Evolutionary conservation across 2,888 invertebrate species (phyloP).

Genomic region (Ptychoptera contaminata): DNA sequence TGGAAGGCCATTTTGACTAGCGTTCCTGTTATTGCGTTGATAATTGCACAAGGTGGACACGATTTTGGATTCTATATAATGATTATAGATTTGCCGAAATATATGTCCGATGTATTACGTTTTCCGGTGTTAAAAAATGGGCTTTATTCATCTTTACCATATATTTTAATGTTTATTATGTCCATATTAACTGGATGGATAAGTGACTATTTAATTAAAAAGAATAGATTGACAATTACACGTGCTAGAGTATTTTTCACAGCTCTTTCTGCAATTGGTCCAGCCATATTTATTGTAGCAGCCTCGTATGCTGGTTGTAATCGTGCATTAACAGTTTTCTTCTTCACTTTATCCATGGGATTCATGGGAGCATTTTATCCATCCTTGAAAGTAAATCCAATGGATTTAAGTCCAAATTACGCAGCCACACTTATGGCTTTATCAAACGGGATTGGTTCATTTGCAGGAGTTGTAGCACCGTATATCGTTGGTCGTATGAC

Average conservation of each 20-base stretch:
- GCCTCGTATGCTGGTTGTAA: constrained; percentile 48
- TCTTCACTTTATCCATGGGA: constrained; percentile 44
- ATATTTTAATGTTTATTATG: constrained; percentile 48
- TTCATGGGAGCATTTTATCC: constrained; percentile 56
- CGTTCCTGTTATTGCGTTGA: neutral
- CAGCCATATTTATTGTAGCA: constrained; percentile 43
- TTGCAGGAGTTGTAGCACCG: constrained; percentile 50
- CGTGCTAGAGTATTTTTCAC: constrained; percentile 40
- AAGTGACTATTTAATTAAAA: constrained; percentile 43
- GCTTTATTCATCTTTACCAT: constrained; percentile 44
- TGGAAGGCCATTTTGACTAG: constrained; percentile 1
- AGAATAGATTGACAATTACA: constrained; percentile 34
- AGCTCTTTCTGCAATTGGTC: constrained; percentile 38
- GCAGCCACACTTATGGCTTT: constrained; percentile 50
- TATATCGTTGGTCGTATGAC: constrained; percentile 46
- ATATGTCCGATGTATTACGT: constrained; percentile 49
- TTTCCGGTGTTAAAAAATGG: constrained; percentile 49
- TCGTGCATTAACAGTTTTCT: constrained; percentile 31
- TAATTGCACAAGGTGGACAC: constrained; percentile 17
- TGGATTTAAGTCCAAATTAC: constrained; percentile 47
- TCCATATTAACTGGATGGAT: constrained; percentile 42
- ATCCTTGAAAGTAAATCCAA: constrained; percentile 47
- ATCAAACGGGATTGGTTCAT: constrained; percentile 49
- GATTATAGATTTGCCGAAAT: constrained; percentile 53
- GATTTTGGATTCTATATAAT: constrained; percentile 58